Percentiles rank a stretch among this genome's conserved stretches.
These are phyloP conservation scores for Conistra vaccinii DNA, from an alignment of 2,888 invertebrate genomes.

Conservation along the genomic window DNA sequence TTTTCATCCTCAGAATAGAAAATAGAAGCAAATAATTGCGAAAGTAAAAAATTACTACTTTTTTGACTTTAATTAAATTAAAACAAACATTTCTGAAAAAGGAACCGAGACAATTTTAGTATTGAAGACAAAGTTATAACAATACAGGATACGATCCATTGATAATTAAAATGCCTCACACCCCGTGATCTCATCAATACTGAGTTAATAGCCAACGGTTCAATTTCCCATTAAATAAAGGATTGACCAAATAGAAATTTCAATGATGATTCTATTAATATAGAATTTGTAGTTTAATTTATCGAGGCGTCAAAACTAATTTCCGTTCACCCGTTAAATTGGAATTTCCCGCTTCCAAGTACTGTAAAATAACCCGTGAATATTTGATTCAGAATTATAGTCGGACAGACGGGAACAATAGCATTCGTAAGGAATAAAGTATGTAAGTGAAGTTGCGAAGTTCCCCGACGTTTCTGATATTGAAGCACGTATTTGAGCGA, in stretches of 20 bases:
- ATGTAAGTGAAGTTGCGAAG: slow-evolving; percentile 30
- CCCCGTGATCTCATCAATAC: slow-evolving; percentile 9
- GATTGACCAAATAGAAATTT: slow-evolving; percentile 11
- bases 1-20: background rate
- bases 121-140: slow-evolving; percentile 14
- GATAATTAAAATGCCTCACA: slow-evolving; percentile 16
- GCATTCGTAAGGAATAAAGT: slow-evolving; percentile 36
- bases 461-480: slow-evolving; percentile 32
- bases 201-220: background rate
- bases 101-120: background rate
- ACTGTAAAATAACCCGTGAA: slow-evolving; percentile 44
- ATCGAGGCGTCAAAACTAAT: slow-evolving; percentile 33
- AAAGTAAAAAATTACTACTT: background rate
- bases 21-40: background rate
- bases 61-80: too few species aligned
- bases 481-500: slow-evolving; percentile 47
- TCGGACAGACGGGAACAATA: slow-evolving; percentile 20
- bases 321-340: slow-evolving; percentile 38
- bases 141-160: background rate
- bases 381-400: slow-evolving; percentile 50
- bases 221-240: slow-evolving; percentile 21
- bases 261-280: slow-evolving; percentile 30
- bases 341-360: slow-evolving; percentile 25
- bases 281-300: slow-evolving; percentile 38
- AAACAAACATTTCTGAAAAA: too few species aligned